These are phyloP conservation scores for Macroramphosus scolopax DNA, from an alignment of 2,797 vertebrate species.

Conservation along the genomic window DNA sequence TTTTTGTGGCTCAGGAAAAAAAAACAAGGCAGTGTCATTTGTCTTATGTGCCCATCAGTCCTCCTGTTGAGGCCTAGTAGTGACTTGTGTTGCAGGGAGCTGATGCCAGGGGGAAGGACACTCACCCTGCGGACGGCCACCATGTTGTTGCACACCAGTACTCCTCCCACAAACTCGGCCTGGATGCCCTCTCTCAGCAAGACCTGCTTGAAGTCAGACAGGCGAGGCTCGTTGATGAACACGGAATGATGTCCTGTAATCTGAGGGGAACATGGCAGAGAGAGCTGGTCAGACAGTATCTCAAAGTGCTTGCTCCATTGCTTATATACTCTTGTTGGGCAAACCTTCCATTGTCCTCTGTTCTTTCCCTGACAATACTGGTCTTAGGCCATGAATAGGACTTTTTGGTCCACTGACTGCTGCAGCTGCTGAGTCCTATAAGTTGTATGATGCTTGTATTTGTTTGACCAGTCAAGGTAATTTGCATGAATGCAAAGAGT, in stretches of 20 bases:
- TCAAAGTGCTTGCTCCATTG: slow-evolving; percentile 6
- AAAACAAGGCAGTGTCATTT: too few relatives aligned
- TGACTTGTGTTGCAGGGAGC: too few relatives aligned
- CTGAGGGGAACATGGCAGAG: slow-evolving; percentile 63
- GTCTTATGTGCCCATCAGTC: too few relatives aligned
- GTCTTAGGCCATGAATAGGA: too few relatives aligned
- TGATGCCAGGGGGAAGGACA: slow-evolving; percentile 35
- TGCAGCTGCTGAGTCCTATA: too few relatives aligned
- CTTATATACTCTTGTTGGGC: slow-evolving; percentile 1
- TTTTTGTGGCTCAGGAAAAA: too few relatives aligned
- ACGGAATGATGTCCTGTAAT: slow-evolving; percentile 95
- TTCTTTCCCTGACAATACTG: too few relatives aligned
- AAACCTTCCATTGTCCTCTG: too few relatives aligned
- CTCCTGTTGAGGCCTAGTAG: too few relatives aligned
- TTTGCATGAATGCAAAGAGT: slow-evolving; percentile 6
- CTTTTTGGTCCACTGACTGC: too few relatives aligned
- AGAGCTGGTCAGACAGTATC: neutral
- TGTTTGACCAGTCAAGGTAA: slow-evolving; percentile 6
- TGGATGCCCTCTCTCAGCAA: slow-evolving; percentile 95
- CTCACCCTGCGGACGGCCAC: slow-evolving; percentile 97
- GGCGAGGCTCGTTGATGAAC: slow-evolving; percentile 97
- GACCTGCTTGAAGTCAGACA: slow-evolving; percentile 99
- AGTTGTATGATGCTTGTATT: slow-evolving; percentile 1
- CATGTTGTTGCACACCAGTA: slow-evolving; percentile 97
- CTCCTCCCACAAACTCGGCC: slow-evolving; percentile 97